Conservation (phyloP, 2,113 vertebrate genomes). For the Pomatostomus ruficeps region DNA sequence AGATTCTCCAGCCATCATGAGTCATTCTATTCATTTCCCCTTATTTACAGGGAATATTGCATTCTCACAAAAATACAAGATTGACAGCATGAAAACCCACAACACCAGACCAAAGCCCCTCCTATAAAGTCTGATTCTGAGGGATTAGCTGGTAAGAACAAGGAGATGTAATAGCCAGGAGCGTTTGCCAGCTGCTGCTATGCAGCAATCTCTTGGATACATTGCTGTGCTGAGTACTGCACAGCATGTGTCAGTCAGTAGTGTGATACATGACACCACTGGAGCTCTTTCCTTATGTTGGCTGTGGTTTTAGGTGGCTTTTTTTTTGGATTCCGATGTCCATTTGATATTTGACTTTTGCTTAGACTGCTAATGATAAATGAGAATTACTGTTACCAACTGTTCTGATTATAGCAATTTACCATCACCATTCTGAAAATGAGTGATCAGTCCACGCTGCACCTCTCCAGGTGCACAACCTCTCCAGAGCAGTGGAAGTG, state of each 20-base stretch:
- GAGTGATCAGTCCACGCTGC: neutral
- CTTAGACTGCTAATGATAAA: neutral
- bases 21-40: neutral
- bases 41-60: neutral
- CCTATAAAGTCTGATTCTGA: neutral
- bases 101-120: neutral
- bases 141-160: neutral
- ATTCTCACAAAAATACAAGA: neutral
- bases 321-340: neutral
- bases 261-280: accelerated
- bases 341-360: neutral
- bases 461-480: neutral
- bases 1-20: neutral
- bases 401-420: neutral
- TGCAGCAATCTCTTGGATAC: neutral
- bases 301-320: too few relatives aligned
- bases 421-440: neutral
- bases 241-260: neutral
- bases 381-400: neutral
- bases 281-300: neutral
- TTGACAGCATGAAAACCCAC: neutral
- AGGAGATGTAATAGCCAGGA: neutral
- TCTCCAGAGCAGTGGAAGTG: neutral
- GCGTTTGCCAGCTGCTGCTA: neutral
- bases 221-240: neutral